phyloP scores from a whole-genome alignment of 2,113 vertebrate genomes.

The Agelaius phoeniceus region DNA sequence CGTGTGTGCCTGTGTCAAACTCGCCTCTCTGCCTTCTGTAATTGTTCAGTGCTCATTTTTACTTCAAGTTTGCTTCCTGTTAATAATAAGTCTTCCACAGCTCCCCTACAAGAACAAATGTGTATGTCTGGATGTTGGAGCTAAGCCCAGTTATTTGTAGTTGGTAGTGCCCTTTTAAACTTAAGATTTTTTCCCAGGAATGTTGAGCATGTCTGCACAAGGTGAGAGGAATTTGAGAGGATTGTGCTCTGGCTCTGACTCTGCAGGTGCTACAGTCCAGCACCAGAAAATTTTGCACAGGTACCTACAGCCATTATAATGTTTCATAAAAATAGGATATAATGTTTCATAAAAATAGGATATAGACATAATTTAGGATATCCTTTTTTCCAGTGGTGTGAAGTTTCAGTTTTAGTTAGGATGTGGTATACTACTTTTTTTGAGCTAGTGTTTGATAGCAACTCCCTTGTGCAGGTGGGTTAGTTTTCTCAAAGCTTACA shows the following conservation, averaged over 20 bases:
- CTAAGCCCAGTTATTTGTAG: neutral
- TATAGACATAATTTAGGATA: neutral
- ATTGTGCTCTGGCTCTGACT: neutral
- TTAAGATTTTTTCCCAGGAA: neutral
- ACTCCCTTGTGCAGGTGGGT: neutral
- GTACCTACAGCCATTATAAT: neutral
- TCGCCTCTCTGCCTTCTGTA: neutral
- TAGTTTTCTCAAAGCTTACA: neutral
- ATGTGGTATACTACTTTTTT: neutral
- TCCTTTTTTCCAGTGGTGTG: neutral
- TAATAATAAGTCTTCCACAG: neutral
- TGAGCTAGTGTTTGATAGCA: neutral
- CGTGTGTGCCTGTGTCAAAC: neutral
- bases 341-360: neutral
- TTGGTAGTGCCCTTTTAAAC: neutral
- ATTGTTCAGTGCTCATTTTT: neutral
- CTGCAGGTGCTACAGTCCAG: neutral
- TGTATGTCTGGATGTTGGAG: neutral
- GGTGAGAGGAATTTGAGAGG: neutral
- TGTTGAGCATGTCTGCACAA: rapidly evolving
- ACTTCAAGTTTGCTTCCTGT: neutral
- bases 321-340: neutral
- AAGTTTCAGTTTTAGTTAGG: neutral
- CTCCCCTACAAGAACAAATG: neutral
- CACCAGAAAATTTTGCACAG: neutral